Conservation (phyloP, 2,113 vertebrate genomes). For the Rhinolophus sinicus region DNA sequence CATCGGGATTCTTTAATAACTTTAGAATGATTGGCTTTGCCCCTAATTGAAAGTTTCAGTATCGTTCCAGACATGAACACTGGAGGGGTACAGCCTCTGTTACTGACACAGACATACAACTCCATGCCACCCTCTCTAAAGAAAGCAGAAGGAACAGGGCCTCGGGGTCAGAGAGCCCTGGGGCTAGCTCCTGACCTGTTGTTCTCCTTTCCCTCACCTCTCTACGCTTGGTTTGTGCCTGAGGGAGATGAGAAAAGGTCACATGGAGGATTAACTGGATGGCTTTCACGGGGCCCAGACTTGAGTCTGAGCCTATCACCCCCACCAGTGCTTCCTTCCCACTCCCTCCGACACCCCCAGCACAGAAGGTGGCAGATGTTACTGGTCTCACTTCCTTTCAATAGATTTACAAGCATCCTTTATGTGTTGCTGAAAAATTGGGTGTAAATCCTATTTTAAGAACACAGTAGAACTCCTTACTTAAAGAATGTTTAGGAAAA, state of each 20-base stretch:
- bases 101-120: no score
- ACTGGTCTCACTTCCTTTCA: conserved; percentile 74
- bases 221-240: neutral
- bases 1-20: neutral
- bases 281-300: neutral
- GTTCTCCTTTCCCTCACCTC: neutral
- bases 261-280: rapidly evolving
- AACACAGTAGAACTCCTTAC: conserved; percentile 56
- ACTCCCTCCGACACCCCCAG: conserved; percentile 1
- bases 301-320: neutral
- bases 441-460: conserved; percentile 81
- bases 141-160: neutral
- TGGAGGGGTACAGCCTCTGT: neutral
- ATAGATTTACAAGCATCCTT: conserved; percentile 73
- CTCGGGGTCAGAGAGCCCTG: neutral
- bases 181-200: neutral
- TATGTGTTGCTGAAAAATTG: conserved; percentile 73
- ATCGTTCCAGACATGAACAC: neutral
- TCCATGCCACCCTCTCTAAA: neutral
- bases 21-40: neutral
- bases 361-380: conserved; percentile 76
- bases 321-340: neutral
- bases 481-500: conserved; percentile 65
- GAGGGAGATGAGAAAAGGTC: no score
- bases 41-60: neutral